phyloP scores from a whole-genome alignment of 2,888 invertebrate genomes.

The Dusona sp. region DNA sequence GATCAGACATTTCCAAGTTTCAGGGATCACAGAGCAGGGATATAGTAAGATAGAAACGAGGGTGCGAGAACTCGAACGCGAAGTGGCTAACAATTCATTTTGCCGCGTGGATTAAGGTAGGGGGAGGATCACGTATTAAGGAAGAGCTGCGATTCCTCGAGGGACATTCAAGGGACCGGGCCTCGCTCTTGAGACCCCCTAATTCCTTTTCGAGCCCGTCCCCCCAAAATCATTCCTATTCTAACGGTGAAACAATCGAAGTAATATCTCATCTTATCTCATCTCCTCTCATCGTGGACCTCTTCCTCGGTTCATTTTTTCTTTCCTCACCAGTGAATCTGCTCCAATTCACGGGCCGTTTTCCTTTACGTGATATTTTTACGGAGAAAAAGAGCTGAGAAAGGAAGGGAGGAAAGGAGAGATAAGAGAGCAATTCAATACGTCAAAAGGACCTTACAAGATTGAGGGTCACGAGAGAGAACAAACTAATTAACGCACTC shows the following conservation, averaged over 20 bases:
- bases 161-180: conserved; percentile 38
- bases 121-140: conserved; percentile 61
- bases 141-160: conserved; percentile 53
- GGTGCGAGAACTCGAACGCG: conserved; percentile 26
- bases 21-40: conserved; percentile 2
- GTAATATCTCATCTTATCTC: conserved; percentile 68
- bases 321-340: conserved; percentile 29
- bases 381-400: conserved; percentile 5
- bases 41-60: conserved; percentile 22
- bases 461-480: conserved; percentile 38
- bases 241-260: conserved; percentile 71
- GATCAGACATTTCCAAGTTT: conserved; percentile 37
- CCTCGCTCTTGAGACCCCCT: conserved; percentile 35
- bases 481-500: conserved; percentile 56
- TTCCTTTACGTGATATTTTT: conserved; percentile 31
- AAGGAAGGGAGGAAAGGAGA: conserved; percentile 1
- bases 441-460: conserved; percentile 19
- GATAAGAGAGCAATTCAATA: conserved; percentile 26
- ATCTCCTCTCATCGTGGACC: conserved; percentile 26
- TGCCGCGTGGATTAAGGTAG: conserved; percentile 16
- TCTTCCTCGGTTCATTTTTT: conserved; percentile 33
- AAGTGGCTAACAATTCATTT: conserved; percentile 58
- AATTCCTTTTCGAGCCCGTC: conserved; percentile 31
- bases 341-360: conserved; percentile 10
- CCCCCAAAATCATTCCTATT: conserved; percentile 65